Evolutionary conservation across 2,113 vertebrate genomes (phyloP), one percentile per base, ranked within the genome.

Genomic region (Xenopus laevis): DNA sequence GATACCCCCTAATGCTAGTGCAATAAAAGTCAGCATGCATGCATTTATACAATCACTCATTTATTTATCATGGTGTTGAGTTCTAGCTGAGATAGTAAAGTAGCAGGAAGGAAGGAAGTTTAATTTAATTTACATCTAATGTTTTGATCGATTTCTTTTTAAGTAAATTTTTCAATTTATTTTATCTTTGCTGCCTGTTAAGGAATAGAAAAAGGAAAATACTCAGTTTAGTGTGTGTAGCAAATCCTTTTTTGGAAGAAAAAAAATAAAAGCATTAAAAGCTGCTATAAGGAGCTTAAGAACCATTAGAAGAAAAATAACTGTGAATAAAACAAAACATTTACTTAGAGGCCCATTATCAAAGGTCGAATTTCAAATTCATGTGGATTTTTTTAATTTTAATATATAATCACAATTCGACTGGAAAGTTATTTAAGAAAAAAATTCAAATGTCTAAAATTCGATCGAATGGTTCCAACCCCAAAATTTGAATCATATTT

Each of bases 101-200:
- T 18, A 50, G 65, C 45, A 57, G 23, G 66, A 68, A 33, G 50
- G 52, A 55, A 33, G 16, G 46, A 53, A 53, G 50, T 12, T 53
- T 55, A 30, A 68, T 68, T 55, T 68, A 30, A 68, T 68, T 68
- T 53, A 16, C 45, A 68, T 68, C 21, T 55, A 50, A 53, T 68
- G 47, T 68, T 53, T 53, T 55, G 46, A 68, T 68, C 23, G n/a
- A 69, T 58, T 44, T 52, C 18, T 50, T 46, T 61, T 60, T 23
- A 30, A 46, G 20, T 50, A 9, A 62, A 61, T 71, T 47, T 61
- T 62, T 63, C 58, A 50, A 63, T 71, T 50, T 52, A 71, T 71
- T 63, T 71, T 30, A 52, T 63, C 18, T 63, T 71, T 63, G 13
- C 46, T n/a, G 23, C 21, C 11, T 40, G 59, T 53, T 64, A 50